phyloP scores from a whole-genome alignment of 92 coral and sea anemone species.

The Epizoanthus scotinus region DNA sequence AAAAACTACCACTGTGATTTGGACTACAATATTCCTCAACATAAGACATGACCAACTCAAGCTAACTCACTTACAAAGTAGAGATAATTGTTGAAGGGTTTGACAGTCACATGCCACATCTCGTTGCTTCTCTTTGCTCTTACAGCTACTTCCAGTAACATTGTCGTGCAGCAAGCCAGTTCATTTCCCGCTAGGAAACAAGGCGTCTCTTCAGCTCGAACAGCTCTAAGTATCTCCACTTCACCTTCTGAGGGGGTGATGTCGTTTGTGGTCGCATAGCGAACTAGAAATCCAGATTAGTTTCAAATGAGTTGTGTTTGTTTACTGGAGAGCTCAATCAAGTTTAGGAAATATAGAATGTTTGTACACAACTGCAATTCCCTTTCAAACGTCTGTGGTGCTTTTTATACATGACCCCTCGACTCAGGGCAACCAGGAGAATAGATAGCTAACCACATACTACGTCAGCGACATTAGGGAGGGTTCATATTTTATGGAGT shows the following conservation, averaged over 20 bases:
- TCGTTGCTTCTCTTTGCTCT: not conserved
- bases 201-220: slow-evolving; percentile 10
- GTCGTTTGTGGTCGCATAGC: not conserved
- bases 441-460: too few relatives aligned
- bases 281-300: not conserved
- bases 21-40: not conserved
- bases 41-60: not conserved
- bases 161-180: not conserved
- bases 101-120: not conserved
- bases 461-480: too few relatives aligned
- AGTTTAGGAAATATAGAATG: too few relatives aligned
- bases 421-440: too few relatives aligned
- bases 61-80: slow-evolving; percentile 2
- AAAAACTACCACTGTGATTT: not conserved
- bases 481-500: too few relatives aligned
- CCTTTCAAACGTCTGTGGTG: too few relatives aligned
- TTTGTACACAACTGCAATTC: too few relatives aligned
- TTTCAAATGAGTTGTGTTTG: too few relatives aligned
- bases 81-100: not conserved
- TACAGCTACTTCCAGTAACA: slow-evolving; percentile 54
- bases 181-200: not conserved
- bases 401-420: too few relatives aligned
- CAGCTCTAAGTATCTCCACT: not conserved
- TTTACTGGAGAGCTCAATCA: too few relatives aligned
- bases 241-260: not conserved